Percentiles rank a stretch among this genome's conserved stretches.
Evolutionary conservation across 2,113 vertebrate species (phyloP).

Genomic region (Ceyx margarethae): DNA sequence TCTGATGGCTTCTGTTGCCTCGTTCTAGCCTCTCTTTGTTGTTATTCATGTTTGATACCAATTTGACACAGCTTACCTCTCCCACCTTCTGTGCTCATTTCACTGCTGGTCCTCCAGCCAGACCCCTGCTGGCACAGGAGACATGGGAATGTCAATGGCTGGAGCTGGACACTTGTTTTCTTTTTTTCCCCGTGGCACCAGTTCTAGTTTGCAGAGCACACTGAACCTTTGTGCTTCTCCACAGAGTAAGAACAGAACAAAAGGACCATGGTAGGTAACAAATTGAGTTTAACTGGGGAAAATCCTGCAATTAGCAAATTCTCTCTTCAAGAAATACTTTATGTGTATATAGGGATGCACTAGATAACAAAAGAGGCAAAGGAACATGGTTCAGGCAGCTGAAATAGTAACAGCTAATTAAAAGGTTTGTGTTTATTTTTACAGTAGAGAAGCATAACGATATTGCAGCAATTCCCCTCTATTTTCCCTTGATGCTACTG

Average conservation of each 20-base stretch:
- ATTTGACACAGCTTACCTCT: neutral
- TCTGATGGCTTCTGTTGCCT: neutral
- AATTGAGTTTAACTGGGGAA: neutral
- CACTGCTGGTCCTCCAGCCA: neutral
- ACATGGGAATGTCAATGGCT: neutral
- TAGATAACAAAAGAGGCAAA: neutral
- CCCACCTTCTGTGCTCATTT: neutral
- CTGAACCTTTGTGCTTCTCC: conserved; percentile 23
- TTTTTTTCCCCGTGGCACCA: neutral
- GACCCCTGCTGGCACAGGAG: neutral
- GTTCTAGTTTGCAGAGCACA: neutral
- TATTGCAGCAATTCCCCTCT: neutral
- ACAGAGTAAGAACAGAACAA: neutral
- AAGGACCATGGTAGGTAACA: neutral
- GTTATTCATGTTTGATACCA: neutral
- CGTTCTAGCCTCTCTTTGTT: neutral
- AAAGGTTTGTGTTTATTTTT: neutral
- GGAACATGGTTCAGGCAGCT: neutral
- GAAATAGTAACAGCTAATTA: neutral
- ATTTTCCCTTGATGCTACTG: neutral
- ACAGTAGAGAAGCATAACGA: neutral
- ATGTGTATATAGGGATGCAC: neutral
- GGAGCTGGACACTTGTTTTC: neutral
- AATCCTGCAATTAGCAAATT: conserved; percentile 23
- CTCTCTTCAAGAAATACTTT: neutral